These are phyloP conservation scores for Brachyalestes nurse DNA, from an alignment of 2,797 vertebrate species.

Conservation along the genomic window DNA sequence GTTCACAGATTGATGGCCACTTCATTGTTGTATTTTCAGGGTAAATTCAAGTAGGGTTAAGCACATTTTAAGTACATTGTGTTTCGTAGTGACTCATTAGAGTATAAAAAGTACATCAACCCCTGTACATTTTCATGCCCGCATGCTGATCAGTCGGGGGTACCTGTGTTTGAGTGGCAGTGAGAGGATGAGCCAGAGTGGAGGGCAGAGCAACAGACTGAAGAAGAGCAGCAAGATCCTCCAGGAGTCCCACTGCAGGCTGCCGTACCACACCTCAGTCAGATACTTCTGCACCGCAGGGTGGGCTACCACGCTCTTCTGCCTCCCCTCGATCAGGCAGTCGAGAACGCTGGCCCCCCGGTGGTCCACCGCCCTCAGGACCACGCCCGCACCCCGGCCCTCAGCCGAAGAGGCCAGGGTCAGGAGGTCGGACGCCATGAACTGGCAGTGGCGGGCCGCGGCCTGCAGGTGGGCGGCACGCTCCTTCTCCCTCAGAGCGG, in stretches of 20 bases:
- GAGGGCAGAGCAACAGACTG: conserved; percentile 64
- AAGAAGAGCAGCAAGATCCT: conserved; percentile 67
- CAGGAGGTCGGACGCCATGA: conserved; percentile 68
- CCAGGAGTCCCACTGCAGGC: conserved; percentile 66
- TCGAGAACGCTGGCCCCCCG: conserved; percentile 63
- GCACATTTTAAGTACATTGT: too few relatives aligned
- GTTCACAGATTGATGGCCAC: too few relatives aligned
- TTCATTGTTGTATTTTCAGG: too few relatives aligned
- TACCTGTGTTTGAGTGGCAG: conserved; percentile 66
- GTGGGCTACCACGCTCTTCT: conserved; percentile 68
- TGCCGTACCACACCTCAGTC: conserved; percentile 69
- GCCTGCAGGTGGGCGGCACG: conserved; percentile 62
- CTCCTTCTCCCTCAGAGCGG: conserved; percentile 67
- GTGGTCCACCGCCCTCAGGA: conserved; percentile 66
- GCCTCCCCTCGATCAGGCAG: conserved; percentile 66
- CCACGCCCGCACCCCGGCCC: conserved; percentile 50
- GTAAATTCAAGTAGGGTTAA: too few relatives aligned
- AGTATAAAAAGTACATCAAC: too few relatives aligned
- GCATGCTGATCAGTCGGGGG: neutral
- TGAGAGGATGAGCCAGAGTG: conserved; percentile 67
- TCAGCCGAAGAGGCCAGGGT: conserved; percentile 59
- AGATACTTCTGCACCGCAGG: conserved; percentile 71
- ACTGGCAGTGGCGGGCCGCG: conserved; percentile 66
- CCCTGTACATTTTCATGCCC: too few relatives aligned
- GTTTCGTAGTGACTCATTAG: too few relatives aligned